phyloP scores from a whole-genome alignment of 2,888 invertebrate genomes.

The Leptopterna dolabrata region DNA sequence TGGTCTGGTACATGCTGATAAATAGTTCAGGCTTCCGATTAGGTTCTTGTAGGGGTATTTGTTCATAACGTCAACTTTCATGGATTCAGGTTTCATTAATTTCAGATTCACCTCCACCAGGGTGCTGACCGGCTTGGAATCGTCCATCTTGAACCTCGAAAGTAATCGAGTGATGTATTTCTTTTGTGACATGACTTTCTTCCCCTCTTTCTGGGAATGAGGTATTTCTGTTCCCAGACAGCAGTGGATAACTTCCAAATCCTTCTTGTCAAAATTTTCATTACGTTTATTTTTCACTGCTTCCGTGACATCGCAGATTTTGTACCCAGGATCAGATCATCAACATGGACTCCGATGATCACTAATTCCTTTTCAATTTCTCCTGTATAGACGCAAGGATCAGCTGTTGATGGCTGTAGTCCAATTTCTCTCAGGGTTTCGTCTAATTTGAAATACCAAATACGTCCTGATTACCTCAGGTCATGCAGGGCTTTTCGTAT shows the following conservation, averaged over 20 bases:
- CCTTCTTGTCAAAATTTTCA: slow-evolving; percentile 48
- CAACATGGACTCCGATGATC: background rate
- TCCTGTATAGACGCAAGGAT: background rate
- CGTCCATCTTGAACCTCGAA: slow-evolving; percentile 44
- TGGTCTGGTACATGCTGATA: slow-evolving; percentile 37
- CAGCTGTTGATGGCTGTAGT: background rate
- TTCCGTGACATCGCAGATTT: background rate
- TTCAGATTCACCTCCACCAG: slow-evolving; percentile 47
- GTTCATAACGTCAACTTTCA: background rate
- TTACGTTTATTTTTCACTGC: background rate
- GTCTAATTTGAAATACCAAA: background rate
- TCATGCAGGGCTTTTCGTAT: background rate
- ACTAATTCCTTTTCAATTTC: background rate
- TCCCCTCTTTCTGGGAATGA: background rate
- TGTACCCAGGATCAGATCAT: background rate
- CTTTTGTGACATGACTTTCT: slow-evolving; percentile 18
- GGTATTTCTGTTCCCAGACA: slow-evolving; percentile 41
- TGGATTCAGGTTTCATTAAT: slow-evolving; percentile 25
- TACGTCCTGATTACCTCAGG: background rate
- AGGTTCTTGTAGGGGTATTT: slow-evolving; percentile 35
- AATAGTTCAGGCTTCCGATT: slow-evolving; percentile 39
- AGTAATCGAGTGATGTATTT: slow-evolving; percentile 47
- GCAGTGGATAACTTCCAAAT: slow-evolving; percentile 36
- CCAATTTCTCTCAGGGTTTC: background rate
- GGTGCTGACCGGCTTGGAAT: slow-evolving; percentile 33